Base-by-base conservation (phyloP, 2,113 vertebrate species). In the Phylloscopus trochilus region DNA sequence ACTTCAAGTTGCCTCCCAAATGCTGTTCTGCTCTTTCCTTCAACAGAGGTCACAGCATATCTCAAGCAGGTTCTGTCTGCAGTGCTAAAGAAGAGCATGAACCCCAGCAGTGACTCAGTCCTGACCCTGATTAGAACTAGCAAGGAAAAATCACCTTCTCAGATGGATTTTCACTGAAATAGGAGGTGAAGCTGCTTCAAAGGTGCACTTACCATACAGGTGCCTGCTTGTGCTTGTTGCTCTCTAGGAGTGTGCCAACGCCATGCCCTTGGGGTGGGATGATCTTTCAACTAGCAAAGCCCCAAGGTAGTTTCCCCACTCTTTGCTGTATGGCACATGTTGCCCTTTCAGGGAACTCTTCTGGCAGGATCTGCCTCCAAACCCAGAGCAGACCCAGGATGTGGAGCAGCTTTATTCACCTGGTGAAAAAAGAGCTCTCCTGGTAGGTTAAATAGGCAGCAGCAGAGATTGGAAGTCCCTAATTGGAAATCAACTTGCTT, bases 221-320 rank as follows among this genome's bases (percentile, higher is more conserved):
- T 72, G 43, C 74, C 56, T 90, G 89, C 55, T 93, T 53, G 43
- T 62, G 35, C 86, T 89, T 87, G 68, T 74, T 92, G 47, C 43
- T 81, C 5, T 58, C 15, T 2, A 39, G 11, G 56, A 81, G 41
- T 83, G 79, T 16, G 76, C 56, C 59, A 86, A 73, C 70, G 51
- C 47, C 78, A 90, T 1, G 46, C 43, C 79, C n/a, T 70, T 39
- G 35, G 33, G 68, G 8, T 37, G n/a, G 59, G 79, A 74, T 51
- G 41, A 73, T 86, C 58, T 75, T 83, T 80, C 67, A 66, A 5
- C 27, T 30, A 70, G 43, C 55, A 93, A 90, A 88, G 47, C 60
- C 86, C 24, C 60, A 44, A 55, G 83, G 56, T 56, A 39, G 10
- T n/a, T 92, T 70, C 68, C 64, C 33, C 56, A 47, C 60, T 43